Base-by-base conservation (phyloP, 2,113 vertebrate species). In the Octodon degus region DNA sequence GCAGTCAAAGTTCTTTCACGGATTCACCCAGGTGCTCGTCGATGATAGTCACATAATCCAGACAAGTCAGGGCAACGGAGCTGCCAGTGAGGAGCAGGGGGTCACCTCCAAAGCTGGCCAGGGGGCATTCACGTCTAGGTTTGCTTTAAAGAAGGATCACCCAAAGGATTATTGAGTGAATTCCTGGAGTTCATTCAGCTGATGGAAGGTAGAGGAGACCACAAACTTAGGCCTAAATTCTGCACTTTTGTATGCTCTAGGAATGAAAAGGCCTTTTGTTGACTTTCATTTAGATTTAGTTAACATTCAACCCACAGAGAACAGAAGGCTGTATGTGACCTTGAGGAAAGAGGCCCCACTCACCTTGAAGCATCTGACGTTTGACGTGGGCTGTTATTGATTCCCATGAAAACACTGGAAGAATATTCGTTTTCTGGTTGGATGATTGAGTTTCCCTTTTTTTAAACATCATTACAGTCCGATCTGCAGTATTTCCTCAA, bases 401-500 rank as follows among this genome's bases (percentile, higher is more conserved):
- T 17, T 80, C 74, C 55, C 20, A 0, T 53, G 37, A 58, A 88
- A 94, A 67, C 84, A 43, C 0, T 22, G 37, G 90, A 47, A 86
- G 37, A 86, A 83, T 72, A 37, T 83, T 87, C 90, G 53, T 72
- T 97, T 62, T 68, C 60, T 90, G 87, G 65, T 53, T 13, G 50
- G 32, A 43, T 72, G 77, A 43, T 58, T 25, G 27, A 37, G 14
- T 79, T 95, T 91, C 79, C 74, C 72, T 88, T 74, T 86, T 85
- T 60, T 4, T 30, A 65, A 60, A 67, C 20, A 43, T 40, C 81
- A 70, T 86, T 82, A 80, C 81, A 34, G 43, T 90, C 72, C 60
- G 85, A 93, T 86, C 87, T 72, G 89, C 93, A 91, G 92, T 96
- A 95, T 96, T 98, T 97, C 97, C 97, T 97, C 97, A 95, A 37